Conservation (phyloP, 1,140 invertebrate genomes). For the Lepidurus couesii region DNA sequence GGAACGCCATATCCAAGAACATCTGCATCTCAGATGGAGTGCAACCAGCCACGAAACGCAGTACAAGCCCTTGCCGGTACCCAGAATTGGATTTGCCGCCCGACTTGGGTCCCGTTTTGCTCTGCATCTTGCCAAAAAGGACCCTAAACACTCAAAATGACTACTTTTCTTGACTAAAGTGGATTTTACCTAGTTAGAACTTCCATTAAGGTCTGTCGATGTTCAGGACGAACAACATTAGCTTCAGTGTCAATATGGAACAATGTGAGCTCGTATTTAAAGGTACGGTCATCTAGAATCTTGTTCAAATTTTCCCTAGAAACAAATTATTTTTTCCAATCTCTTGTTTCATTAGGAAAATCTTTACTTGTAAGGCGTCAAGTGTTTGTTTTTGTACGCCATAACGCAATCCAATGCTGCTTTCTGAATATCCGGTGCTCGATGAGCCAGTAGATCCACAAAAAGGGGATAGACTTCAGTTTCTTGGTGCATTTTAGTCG, state of each 20-base stretch:
- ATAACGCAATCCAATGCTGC: slow-evolving; percentile 75
- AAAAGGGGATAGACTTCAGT: slow-evolving; percentile 66
- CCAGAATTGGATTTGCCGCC: slow-evolving; percentile 66
- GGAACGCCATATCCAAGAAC: slow-evolving; percentile 79
- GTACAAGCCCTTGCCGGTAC: slow-evolving; percentile 63
- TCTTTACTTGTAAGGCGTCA: slow-evolving; percentile 62
- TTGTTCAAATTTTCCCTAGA: slow-evolving; percentile 59
- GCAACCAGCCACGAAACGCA: slow-evolving; percentile 78
- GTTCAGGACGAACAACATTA: slow-evolving; percentile 59
- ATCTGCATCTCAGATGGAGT: slow-evolving; percentile 66
- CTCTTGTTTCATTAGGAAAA: slow-evolving; percentile 23
- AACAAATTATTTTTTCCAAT: slow-evolving; percentile 31
- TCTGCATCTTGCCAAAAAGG: slow-evolving; percentile 81
- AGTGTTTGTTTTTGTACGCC: slow-evolving; percentile 70
- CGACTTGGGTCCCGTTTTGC: slow-evolving; percentile 61
- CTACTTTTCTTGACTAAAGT: background rate
- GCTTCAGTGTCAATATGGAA: slow-evolving; percentile 70
- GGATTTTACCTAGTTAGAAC: slow-evolving; percentile 60
- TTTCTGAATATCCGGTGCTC: slow-evolving; percentile 72
- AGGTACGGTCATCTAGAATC: slow-evolving; percentile 77
- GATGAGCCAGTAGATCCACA: slow-evolving; percentile 69
- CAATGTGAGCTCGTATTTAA: slow-evolving; percentile 71
- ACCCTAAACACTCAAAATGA: slow-evolving; percentile 49
- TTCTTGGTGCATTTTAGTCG: slow-evolving; percentile 68
- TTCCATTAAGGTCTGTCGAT: slow-evolving; percentile 68